These are phyloP conservation scores for Gonocerus acuteangulatus DNA, from an alignment of 2,888 invertebrate genomes.

Conservation along the genomic window DNA sequence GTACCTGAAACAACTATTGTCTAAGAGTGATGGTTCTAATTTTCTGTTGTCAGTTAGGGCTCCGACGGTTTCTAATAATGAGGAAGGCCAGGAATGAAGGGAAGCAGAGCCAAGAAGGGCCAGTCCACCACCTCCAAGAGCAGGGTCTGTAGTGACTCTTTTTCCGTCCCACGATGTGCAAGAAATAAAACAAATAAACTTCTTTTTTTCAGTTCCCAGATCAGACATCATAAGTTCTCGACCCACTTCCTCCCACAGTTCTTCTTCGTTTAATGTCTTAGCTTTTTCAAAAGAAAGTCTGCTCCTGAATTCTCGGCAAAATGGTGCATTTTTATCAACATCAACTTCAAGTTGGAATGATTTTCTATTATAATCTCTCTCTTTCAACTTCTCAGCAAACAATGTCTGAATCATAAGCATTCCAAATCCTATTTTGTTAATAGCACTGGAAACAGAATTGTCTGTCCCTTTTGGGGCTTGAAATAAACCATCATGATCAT, in stretches of 20 bases:
- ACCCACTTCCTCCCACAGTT: slow-evolving; percentile 78
- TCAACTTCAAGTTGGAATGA: slow-evolving; percentile 67
- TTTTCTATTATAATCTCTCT: slow-evolving; percentile 66
- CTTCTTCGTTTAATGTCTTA: slow-evolving; percentile 62
- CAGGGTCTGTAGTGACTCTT: slow-evolving; percentile 64
- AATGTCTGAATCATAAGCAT: slow-evolving; percentile 75
- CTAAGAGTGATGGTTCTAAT: slow-evolving; percentile 71
- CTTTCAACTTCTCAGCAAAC: slow-evolving; percentile 77
- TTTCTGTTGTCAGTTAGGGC: slow-evolving; percentile 54
- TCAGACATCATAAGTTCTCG: slow-evolving; percentile 70
- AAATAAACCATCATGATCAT: slow-evolving; percentile 69
- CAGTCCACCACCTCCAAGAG: slow-evolving; percentile 83
- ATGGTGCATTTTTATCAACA: slow-evolving; percentile 42
- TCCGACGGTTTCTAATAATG: slow-evolving; percentile 57
- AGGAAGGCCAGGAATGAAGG: slow-evolving; percentile 80
- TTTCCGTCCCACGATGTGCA: slow-evolving; percentile 70
- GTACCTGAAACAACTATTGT: slow-evolving; percentile 85
- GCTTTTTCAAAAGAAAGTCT: slow-evolving; percentile 62
- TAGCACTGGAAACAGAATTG: slow-evolving; percentile 63
- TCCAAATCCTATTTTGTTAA: slow-evolving; percentile 65
- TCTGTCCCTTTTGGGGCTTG: slow-evolving; percentile 59
- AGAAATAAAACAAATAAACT: slow-evolving; percentile 82
- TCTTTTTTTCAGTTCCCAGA: slow-evolving; percentile 57
- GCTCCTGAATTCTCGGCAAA: slow-evolving; percentile 68
- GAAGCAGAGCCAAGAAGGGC: slow-evolving; percentile 86